Percentiles rank a stretch among this genome's conserved stretches.
Evolutionary conservation across 1,140 invertebrate species (phyloP).

Genomic region (Zaprionus lachaisei): DNA sequence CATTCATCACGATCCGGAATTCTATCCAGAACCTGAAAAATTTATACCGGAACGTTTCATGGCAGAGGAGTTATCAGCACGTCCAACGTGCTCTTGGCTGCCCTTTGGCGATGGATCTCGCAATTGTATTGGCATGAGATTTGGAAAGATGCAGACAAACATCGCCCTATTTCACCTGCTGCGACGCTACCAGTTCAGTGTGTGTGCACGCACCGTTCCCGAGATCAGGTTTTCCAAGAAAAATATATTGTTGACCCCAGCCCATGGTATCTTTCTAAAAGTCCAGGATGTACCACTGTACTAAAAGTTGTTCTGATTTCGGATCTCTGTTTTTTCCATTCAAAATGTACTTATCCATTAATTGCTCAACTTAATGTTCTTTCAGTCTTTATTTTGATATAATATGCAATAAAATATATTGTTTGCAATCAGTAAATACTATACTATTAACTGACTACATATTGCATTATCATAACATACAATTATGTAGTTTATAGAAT

Average conservation of each 20-base stretch:
- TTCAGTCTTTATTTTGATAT: background rate
- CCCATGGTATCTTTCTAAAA: conserved; percentile 83
- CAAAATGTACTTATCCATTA: conserved; percentile 11
- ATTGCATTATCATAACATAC: background rate
- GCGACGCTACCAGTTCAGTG: conserved; percentile 74
- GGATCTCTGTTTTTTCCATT: background rate
- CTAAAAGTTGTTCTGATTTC: background rate
- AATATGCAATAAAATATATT: background rate
- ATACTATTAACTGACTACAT: too few species aligned
- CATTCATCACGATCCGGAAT: conserved; percentile 86
- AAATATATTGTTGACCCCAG: conserved; percentile 83
- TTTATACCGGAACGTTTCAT: conserved; percentile 87
- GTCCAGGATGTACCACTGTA: conserved; percentile 38
- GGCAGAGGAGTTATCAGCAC: conserved; percentile 83
- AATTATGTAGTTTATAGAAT: background rate
- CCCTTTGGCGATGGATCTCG: conserved; percentile 87
- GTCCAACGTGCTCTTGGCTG: conserved; percentile 85
- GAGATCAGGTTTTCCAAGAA: conserved; percentile 84
- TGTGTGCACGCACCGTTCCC: conserved; percentile 76
- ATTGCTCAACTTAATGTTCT: background rate
- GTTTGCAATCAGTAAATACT: background rate
- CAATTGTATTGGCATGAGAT: conserved; percentile 85
- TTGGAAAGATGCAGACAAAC: conserved; percentile 85
- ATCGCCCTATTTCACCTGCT: conserved; percentile 84
- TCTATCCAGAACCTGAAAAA: conserved; percentile 86